Conservation (phyloP, 2,888 invertebrate genomes). For the Chaetogeoica ovagalla region DNA sequence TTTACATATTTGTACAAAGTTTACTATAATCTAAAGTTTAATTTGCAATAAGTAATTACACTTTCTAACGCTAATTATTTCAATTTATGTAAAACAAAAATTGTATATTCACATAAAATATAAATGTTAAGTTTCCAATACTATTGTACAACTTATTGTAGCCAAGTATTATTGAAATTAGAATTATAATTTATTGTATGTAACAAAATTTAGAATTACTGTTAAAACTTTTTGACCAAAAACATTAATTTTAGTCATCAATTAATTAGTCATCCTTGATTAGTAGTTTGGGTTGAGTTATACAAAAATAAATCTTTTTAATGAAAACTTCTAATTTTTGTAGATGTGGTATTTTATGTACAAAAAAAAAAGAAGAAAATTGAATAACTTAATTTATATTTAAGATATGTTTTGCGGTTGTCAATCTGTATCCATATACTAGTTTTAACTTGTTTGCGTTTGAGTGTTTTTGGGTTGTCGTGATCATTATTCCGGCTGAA, state of each 20-base stretch:
- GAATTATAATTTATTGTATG: conserved; percentile 11
- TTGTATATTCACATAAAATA: conserved; percentile 29
- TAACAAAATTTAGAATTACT: conserved; percentile 16
- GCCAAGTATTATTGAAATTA: conserved; percentile 20
- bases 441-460: conserved; percentile 48
- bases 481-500: conserved; percentile 51
- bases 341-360: conserved; percentile 29
- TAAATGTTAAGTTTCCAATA: background rate
- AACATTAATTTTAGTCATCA: conserved; percentile 10
- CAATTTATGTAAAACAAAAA: conserved; percentile 28
- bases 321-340: conserved; percentile 13
- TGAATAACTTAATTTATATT: conserved; percentile 27
- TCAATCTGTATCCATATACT: conserved; percentile 20
- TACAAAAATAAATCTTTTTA: background rate
- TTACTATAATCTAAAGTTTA: conserved; percentile 26
- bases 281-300: conserved; percentile 3
- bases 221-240: conserved; percentile 7
- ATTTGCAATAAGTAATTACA: conserved; percentile 24
- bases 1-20: conserved; percentile 35
- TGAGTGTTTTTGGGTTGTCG: conserved; percentile 44
- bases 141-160: conserved; percentile 1
- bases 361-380: conserved; percentile 7
- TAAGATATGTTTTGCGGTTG: conserved; percentile 38
- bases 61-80: conserved; percentile 26
- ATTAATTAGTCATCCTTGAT: background rate